Percentiles rank a stretch among this genome's conserved stretches.
Evolutionary conservation across 2,797 vertebrate species (phyloP).

Genomic region (Masticophis lateralis): DNA sequence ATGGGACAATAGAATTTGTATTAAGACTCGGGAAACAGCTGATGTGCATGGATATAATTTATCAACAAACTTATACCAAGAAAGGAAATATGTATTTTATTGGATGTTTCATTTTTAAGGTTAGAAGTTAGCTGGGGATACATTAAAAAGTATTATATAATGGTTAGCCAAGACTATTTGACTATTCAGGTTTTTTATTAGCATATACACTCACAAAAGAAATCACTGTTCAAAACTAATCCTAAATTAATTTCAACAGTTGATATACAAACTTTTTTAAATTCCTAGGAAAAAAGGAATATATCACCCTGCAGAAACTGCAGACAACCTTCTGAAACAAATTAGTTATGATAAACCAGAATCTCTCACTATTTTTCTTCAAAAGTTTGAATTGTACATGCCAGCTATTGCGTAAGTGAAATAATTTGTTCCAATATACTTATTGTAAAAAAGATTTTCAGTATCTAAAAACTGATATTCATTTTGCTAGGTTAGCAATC

Average conservation of each 20-base stretch:
- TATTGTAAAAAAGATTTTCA: not conserved
- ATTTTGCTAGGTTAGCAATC: not conserved
- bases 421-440: constrained; percentile 39
- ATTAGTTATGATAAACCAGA: constrained; percentile 72
- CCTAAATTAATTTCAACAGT: not conserved
- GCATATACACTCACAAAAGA: not conserved
- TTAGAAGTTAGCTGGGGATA: not conserved
- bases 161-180: not conserved
- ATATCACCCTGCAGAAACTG: constrained; percentile 64
- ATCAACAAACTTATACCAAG: not conserved
- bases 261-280: not conserved
- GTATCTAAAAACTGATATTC: not conserved
- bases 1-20: not conserved
- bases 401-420: constrained; percentile 90
- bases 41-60: not conserved
- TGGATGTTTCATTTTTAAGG: not conserved
- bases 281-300: constrained; percentile 80
- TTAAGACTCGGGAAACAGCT: not conserved
- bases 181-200: not conserved
- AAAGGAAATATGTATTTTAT: not conserved
- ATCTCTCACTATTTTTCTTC: constrained; percentile 79
- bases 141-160: not conserved
- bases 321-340: constrained; percentile 64
- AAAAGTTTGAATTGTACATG: constrained; percentile 87
- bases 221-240: not conserved